Evolutionary conservation across 1,140 invertebrate species (phyloP), one percentile per base, ranked within the genome.

Genomic region (Danaus melanippus): DNA sequence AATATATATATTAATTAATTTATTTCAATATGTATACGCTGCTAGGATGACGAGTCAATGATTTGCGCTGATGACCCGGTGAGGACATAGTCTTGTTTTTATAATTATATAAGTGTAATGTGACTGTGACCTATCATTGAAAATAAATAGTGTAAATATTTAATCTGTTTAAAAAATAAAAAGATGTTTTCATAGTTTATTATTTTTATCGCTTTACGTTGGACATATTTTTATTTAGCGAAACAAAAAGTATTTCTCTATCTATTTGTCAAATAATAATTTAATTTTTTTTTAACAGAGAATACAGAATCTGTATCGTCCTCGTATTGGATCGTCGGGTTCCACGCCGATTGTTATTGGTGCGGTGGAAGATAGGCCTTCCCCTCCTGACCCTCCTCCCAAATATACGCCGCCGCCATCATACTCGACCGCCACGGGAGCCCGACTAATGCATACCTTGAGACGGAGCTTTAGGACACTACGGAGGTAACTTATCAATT

Each of bases 391-490:
- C 87, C 95, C 95, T 8, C 95, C 96, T 9, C 96, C 95, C 11
- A 97, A 97, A 77, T 97, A 97, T 73, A 97, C 95, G 0, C 96
- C 96, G 8, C 96, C 96, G 2, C 96, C 95, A 2, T 96, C 94
- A 12, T 97, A 97, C 73, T 95, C 94, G 5, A 97, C 95, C 9
- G 95, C 95, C 1, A 97, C 95, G 0, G 95, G 95, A 9, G 95
- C 95, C 65, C 86, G 95, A 60, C 71, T 96, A 39, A 88, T 94
- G 1, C 92, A 94, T 67, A 95, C 93, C 69, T 90, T 96, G 32
- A 79, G 94, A n/a, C 85, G 93, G 41, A 96, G 94, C 71, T 92
- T 96, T 44, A 87, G 94, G 42, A 89, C 94, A 6, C 52, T 87
- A 10, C 53, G 84, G 50, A 71, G 84, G 84, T 84, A 54, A 53